A percentile compares a stretch with the other conserved stretches of the same genome.
phyloP scores from a whole-genome alignment of 2,113 vertebrate species.

The Sciurus niger region DNA sequence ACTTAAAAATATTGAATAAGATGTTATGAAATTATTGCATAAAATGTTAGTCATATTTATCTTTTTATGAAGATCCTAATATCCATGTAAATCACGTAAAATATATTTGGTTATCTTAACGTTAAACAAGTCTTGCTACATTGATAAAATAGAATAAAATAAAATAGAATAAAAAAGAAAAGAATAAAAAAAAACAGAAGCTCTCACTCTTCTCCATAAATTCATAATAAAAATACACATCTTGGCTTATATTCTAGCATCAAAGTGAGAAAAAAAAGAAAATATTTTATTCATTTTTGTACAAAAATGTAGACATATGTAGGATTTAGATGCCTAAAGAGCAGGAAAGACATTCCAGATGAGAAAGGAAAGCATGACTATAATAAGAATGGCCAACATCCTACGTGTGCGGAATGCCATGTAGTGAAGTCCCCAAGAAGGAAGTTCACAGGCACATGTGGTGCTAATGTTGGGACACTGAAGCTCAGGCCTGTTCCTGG shows the following conservation, averaged over 20 bases:
- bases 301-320: background rate
- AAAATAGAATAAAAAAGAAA: no score
- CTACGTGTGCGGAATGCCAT: background rate
- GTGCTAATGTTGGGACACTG: background rate
- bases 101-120: background rate
- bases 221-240: background rate
- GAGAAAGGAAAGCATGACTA: background rate
- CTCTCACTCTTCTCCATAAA: background rate
- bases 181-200: background rate
- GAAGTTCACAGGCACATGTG: rapidly evolving
- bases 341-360: background rate
- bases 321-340: background rate
- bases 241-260: background rate
- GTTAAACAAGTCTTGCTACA: background rate
- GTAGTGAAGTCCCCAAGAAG: rapidly evolving
- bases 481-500: background rate
- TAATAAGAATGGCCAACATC: background rate
- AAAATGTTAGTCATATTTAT: background rate
- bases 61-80: background rate
- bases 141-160: background rate
- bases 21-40: background rate
- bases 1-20: background rate
- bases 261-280: background rate
- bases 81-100: background rate
- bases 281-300: background rate